Evolutionary conservation across 2,797 vertebrate genomes (phyloP), one percentile per base, ranked within the genome.

Genomic region (Crocidura indochinensis): DNA sequence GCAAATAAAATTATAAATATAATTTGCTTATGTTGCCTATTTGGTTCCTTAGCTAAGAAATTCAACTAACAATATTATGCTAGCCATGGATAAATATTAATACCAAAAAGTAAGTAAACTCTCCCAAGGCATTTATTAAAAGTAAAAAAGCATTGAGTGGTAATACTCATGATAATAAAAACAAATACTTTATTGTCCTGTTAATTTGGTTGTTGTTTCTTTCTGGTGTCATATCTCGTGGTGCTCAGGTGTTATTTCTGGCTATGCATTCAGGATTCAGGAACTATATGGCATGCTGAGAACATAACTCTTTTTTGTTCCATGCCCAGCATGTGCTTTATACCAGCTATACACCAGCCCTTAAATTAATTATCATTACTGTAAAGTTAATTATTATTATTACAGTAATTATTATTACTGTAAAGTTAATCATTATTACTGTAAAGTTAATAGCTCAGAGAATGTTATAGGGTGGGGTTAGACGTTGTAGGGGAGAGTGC

Each of bases 381-480:
- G 90, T 91, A 83, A 91, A 90, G 85, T 95, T 91, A 94, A 96
- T 96, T n/a, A n/a, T n/a, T n/a, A n/a, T n/a, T n/a, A n/a, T n/a
- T n/a, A n/a, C n/a, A n/a, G n/a, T n/a, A n/a, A n/a, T n/a, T n/a
- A n/a, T n/a, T n/a, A n/a, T n/a, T n/a, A n/a, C n/a, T n/a, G n/a
- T n/a, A n/a, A 56, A 56, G 19, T 86, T 90, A 95, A 90, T 91
- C 91, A 80, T 93, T 26, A 8, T 56, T 77, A 92, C 8, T 87
- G 90, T 91, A 83, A 91, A 90, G 85, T 95, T 91, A 94, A 96
- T 96, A 95, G 94, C 44, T 62, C 51, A 87, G 31, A 93, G 51
- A 10, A 92, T 95, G 89, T 82, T 92, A 92, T 73, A 89, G 76
- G 84, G 87, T 22, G 47, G 69, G 83, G n/a, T 91, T 47, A 56